Conservation (phyloP, 2,888 invertebrate genomes). For the Heliconius hortense region DNA sequence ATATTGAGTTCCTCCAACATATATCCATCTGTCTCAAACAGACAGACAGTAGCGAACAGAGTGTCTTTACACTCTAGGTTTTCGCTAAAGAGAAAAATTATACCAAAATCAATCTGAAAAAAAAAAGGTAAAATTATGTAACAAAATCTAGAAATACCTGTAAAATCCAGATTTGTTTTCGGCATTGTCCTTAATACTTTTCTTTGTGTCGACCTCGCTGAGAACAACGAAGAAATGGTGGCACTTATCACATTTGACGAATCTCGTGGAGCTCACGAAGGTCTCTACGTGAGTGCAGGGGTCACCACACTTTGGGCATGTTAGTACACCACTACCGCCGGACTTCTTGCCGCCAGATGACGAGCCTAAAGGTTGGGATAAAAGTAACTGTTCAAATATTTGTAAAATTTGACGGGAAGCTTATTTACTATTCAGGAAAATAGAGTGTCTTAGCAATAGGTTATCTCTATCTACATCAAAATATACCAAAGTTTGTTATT, state of each 20-base stretch:
- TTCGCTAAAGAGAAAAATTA: too few relatives aligned
- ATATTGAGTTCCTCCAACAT: too few relatives aligned
- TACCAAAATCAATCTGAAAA: too few relatives aligned
- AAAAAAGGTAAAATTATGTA: not conserved
- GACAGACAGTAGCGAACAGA: too few relatives aligned
- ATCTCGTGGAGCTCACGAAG: constrained; percentile 97
- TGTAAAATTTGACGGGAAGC: too few relatives aligned
- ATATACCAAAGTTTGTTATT: too few relatives aligned
- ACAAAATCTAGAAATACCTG: constrained; percentile 54
- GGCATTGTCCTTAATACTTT: constrained; percentile 90
- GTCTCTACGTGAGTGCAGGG: constrained; percentile 99
- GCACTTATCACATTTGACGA: constrained; percentile 99
- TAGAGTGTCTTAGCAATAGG: too few relatives aligned
- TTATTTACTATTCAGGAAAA: too few relatives aligned
- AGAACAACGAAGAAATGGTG: constrained; percentile 98
- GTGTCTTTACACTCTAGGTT: too few relatives aligned
- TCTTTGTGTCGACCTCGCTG: constrained; percentile 95
- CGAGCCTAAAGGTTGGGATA: constrained; percentile 51
- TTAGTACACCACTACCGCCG: constrained; percentile 84
- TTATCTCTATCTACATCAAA: too few relatives aligned
- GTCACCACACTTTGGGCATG: constrained; percentile 98
- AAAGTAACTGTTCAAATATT: not conserved
- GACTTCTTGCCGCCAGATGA: constrained; percentile 84
- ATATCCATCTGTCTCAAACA: too few relatives aligned
- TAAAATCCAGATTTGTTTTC: constrained; percentile 86